phyloP scores from a whole-genome alignment of 2,797 vertebrate species.

The Falco cherrug region DNA sequence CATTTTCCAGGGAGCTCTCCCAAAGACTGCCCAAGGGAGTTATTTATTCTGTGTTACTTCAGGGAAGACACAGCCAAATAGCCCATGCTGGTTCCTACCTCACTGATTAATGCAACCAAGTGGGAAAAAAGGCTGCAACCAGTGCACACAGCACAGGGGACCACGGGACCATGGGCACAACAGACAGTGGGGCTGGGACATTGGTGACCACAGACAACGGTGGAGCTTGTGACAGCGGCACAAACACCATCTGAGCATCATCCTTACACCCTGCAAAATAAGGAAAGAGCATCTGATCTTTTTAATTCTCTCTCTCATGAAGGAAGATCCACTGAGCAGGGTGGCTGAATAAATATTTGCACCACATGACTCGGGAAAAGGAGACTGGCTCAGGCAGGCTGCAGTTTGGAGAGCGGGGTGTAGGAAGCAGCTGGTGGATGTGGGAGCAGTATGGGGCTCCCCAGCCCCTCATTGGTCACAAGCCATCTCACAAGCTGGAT shows the following conservation, averaged over 20 bases:
- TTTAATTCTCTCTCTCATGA: background rate
- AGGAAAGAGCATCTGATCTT: background rate
- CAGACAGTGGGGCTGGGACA: background rate
- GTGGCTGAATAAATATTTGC: background rate
- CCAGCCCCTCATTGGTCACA: background rate
- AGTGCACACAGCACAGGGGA: background rate
- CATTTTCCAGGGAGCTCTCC: conserved; percentile 44
- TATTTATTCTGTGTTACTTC: conserved; percentile 23
- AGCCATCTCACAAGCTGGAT: background rate
- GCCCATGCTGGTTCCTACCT: background rate
- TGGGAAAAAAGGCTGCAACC: background rate
- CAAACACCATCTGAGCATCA: background rate
- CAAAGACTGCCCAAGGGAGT: conserved; percentile 20
- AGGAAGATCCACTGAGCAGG: background rate
- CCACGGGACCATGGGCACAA: background rate
- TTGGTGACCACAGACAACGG: accelerated
- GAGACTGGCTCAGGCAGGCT: background rate
- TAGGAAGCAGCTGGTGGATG: background rate
- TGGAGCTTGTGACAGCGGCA: background rate
- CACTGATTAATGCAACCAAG: background rate
- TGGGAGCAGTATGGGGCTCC: background rate
- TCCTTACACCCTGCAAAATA: background rate
- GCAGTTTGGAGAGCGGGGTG: background rate
- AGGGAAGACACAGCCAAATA: background rate
- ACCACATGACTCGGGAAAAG: background rate